Evolutionary conservation across 2,888 invertebrate species (phyloP).

Genomic region (Trichogramma evanescens): DNA sequence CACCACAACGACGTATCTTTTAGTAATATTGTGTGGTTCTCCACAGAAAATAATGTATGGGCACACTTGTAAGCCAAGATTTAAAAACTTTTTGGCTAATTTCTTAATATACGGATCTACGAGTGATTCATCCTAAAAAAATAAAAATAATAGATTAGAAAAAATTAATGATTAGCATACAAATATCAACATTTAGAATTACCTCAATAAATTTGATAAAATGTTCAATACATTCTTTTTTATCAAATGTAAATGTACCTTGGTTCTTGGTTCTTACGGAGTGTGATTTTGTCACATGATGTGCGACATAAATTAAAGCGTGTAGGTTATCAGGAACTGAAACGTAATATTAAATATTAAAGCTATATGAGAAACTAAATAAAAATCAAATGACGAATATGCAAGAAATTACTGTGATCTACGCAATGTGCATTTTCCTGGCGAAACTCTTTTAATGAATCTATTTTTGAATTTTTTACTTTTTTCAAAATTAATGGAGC

Average conservation of each 20-base stretch:
- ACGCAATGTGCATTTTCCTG: too few relatives aligned
- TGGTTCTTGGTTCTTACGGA: background rate
- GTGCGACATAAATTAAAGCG: background rate
- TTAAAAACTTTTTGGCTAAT: background rate
- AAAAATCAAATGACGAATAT: too few relatives aligned
- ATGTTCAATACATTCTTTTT: background rate
- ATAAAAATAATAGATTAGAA: background rate
- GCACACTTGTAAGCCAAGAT: constrained; percentile 1
- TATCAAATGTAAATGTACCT: background rate
- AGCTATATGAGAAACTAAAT: too few relatives aligned
- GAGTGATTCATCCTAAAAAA: constrained; percentile 13
- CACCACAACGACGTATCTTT: constrained; percentile 7
- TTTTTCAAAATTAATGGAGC: too few relatives aligned
- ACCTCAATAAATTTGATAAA: background rate
- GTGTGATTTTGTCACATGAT: background rate
- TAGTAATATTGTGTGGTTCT: constrained; percentile 8
- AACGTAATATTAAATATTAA: background rate
- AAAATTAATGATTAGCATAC: background rate
- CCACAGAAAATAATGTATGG: constrained; percentile 13
- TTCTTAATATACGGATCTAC: constrained; percentile 5
- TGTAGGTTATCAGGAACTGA: background rate
- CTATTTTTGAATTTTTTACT: too few relatives aligned
- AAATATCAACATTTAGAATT: too few relatives aligned
- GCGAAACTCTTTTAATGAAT: too few relatives aligned
- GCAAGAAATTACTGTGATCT: too few relatives aligned